Conservation (phyloP, 2,888 invertebrate species). For the Imbricaverruca yamaguchii region DNA sequence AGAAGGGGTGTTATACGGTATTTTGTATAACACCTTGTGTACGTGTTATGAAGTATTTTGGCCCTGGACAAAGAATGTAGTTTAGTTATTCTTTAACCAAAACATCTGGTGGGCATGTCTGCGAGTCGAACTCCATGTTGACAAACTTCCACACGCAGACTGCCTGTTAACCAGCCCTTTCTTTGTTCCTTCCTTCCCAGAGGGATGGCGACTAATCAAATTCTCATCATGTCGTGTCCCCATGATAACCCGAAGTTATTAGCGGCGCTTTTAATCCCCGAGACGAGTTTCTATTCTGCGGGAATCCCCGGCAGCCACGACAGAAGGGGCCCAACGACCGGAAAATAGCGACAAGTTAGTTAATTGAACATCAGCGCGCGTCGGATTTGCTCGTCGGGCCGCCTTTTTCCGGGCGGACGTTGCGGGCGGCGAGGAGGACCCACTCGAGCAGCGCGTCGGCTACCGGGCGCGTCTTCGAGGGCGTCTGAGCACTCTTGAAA, state of each 20-base stretch:
- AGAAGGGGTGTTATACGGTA: no score
- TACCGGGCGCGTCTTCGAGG: no score
- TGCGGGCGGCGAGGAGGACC: neutral
- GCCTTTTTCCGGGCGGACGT: neutral
- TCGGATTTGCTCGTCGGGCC: neutral
- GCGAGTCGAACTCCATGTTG: no score
- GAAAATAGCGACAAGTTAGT: neutral
- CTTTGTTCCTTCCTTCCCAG: neutral
- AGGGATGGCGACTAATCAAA: neutral
- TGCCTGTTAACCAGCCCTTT: neutral
- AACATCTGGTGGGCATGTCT: no score
- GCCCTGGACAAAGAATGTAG: no score
- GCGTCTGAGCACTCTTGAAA: no score
- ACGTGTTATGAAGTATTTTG: no score
- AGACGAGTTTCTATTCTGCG: neutral
- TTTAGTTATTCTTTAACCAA: no score
- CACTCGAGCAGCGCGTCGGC: no score
- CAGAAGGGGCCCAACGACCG: neutral
- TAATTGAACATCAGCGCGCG: neutral
- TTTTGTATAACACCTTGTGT: no score
- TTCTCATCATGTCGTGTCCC: neutral
- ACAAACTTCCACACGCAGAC: no score
- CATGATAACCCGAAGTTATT: neutral
- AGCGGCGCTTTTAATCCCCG: conserved; percentile 1
- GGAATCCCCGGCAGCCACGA: neutral